Conservation (phyloP, 2,113 vertebrate genomes). For the Myiozetetes cayanensis region DNA sequence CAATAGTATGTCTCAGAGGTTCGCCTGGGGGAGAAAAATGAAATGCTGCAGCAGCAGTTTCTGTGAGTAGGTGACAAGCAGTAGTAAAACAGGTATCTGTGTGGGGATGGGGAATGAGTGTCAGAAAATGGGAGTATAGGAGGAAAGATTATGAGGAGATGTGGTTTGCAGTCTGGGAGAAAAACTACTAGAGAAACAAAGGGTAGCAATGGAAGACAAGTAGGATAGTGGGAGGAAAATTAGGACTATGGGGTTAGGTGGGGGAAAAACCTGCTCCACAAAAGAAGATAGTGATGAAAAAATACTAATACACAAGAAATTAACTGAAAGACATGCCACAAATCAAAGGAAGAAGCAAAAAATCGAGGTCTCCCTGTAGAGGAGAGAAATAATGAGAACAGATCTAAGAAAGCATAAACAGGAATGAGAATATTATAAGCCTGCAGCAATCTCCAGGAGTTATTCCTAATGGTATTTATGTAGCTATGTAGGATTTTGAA, state of each 20-base stretch:
- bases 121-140: background rate
- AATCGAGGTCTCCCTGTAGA: background rate
- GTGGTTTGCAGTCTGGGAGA: background rate
- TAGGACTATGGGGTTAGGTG: background rate
- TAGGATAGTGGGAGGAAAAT: background rate
- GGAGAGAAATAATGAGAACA: background rate
- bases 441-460: background rate
- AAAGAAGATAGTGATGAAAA: background rate
- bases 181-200: background rate
- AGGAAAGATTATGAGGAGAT: background rate
- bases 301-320: background rate
- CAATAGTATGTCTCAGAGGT: background rate
- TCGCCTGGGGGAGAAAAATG: background rate
- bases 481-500: background rate
- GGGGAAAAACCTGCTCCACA: fast-evolving
- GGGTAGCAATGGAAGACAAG: background rate
- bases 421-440: background rate
- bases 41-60: background rate
- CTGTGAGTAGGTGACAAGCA: background rate
- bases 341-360: background rate
- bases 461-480: background rate
- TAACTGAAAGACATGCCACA: background rate
- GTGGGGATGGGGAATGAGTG: background rate
- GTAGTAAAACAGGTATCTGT: background rate
- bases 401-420: background rate